These are phyloP conservation scores for Drosophila equinoxialis DNA, from an alignment of 1,140 invertebrate genomes.

Conservation along the genomic window DNA sequence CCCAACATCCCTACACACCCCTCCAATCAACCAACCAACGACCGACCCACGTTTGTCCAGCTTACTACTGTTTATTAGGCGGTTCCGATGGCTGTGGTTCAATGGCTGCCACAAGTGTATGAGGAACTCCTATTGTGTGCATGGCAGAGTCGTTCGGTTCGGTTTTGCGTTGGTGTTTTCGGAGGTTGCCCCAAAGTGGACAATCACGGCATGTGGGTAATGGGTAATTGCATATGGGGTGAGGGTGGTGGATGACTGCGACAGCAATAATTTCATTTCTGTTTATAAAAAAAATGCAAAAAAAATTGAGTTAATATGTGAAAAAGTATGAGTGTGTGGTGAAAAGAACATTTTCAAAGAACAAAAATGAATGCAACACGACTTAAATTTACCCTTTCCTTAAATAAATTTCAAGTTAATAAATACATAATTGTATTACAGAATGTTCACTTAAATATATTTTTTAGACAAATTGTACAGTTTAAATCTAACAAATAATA, in stretches of 20 bases:
- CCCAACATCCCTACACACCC: background rate
- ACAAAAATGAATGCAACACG: background rate
- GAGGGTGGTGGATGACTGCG: constrained; percentile 32
- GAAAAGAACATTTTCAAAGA: too few relatives aligned
- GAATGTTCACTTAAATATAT: too few relatives aligned
- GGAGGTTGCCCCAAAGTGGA: constrained; percentile 57
- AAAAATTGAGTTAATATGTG: constrained; percentile 19
- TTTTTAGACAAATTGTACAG: too few relatives aligned
- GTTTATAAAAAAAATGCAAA: constrained; percentile 46
- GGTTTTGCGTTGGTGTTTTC: constrained; percentile 29
- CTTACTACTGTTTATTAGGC: constrained; percentile 69
- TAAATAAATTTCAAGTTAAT: too few relatives aligned
- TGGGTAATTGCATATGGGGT: constrained; percentile 64
- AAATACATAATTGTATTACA: too few relatives aligned
- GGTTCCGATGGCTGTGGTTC: constrained; percentile 61
- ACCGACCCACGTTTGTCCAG: too few relatives aligned
- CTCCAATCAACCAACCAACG: too few relatives aligned
- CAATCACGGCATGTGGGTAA: constrained; percentile 75
- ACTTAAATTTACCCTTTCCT: background rate
- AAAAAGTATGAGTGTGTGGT: background rate
- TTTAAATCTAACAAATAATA: too few relatives aligned
- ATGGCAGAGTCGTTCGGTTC: background rate
- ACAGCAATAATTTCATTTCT: constrained; percentile 71
- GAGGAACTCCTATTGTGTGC: background rate
- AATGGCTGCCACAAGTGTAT: constrained; percentile 30